Base-by-base conservation (phyloP, 2,113 vertebrate genomes). In the Meles meles region DNA sequence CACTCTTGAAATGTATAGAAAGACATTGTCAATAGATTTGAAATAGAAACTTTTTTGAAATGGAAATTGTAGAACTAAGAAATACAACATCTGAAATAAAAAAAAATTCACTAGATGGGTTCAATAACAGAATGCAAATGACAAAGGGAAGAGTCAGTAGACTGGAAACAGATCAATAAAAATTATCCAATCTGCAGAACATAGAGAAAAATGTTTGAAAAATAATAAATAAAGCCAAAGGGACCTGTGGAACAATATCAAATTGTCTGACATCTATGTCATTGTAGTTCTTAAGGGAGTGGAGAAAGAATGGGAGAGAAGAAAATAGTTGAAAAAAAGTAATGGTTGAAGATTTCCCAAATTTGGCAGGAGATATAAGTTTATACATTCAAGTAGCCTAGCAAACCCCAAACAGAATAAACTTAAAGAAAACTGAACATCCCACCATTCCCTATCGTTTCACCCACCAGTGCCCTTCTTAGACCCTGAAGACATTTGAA, bases 21-120 rank as follows among this genome's bases (percentile, higher is more conserved):
- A 86, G 20, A 81, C 59, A 42, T 88, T 94, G 80, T 69, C 65
- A 90, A 49, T 37, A 61, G 57, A 72, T 69, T 18, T 69, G 44
- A 89, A 88, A 63, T 2, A 84, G 14, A 71, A 87, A 69, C 4
- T 13, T 23, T 71, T 42, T 61, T 7, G 13, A 44, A 87, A 61
- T 91, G 76, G 27, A 67, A 96, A 90, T 90, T 84, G 86, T 83
- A 87, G 34, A 90, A 84, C 69, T 76, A 55, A 95, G 39, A 92
- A 83, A 69, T 71, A 17, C 8, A 92, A 27, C 49, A 52, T 55
- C 79, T 63, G 21, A 79, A 89, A 87, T 84, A 12, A 47, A 80
- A 55, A 84, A 61, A 61, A 87, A 37, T 52, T 96, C 44, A 94
- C 10, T 87, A 14, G 23, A 85, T 77, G 34, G 27, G 4, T 55